A percentile compares a stretch with the other conserved stretches of the same genome.
Evolutionary conservation across 2,797 vertebrate genomes (phyloP).

Genomic region (Phalloptychus januarius): DNA sequence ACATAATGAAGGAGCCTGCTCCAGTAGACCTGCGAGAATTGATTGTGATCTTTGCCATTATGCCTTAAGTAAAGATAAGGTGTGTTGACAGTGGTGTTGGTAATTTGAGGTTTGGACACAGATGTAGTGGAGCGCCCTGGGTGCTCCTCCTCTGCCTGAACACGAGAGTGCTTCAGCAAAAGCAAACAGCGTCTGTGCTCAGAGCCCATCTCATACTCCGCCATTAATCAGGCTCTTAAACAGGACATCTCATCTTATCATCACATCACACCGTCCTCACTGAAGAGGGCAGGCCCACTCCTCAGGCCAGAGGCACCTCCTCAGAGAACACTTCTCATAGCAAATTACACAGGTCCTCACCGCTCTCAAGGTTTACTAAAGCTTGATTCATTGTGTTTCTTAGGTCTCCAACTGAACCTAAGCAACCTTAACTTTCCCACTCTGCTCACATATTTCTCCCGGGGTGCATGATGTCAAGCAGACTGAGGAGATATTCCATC

Average conservation of each 20-base stretch:
- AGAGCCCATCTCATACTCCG: slow-evolving; percentile 73
- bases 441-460: slow-evolving; percentile 67
- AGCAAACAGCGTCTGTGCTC: slow-evolving; percentile 71
- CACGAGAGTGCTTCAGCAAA: slow-evolving; percentile 75
- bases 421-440: slow-evolving; percentile 71
- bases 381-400: slow-evolving; percentile 74
- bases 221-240: slow-evolving; percentile 80
- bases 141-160: slow-evolving; percentile 57
- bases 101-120: slow-evolving; percentile 72
- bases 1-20: slow-evolving; percentile 80
- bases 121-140: slow-evolving; percentile 58
- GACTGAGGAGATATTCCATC: slow-evolving; percentile 74
- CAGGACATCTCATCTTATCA: slow-evolving; percentile 78
- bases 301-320: slow-evolving; percentile 67
- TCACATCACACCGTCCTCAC: slow-evolving; percentile 62
- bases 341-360: slow-evolving; percentile 72
- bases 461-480: slow-evolving; percentile 69
- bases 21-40: slow-evolving; percentile 80
- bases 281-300: slow-evolving; percentile 65
- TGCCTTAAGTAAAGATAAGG: slow-evolving; percentile 78
- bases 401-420: slow-evolving; percentile 64
- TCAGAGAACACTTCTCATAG: slow-evolving; percentile 74
- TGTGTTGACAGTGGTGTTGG: slow-evolving; percentile 70
- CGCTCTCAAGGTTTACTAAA: slow-evolving; percentile 72
- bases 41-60: slow-evolving; percentile 81